Percentiles rank a stretch among this genome's conserved stretches.
phyloP scores from a whole-genome alignment of 2,113 vertebrate genomes.

The Semicossyphus pulcher region DNA sequence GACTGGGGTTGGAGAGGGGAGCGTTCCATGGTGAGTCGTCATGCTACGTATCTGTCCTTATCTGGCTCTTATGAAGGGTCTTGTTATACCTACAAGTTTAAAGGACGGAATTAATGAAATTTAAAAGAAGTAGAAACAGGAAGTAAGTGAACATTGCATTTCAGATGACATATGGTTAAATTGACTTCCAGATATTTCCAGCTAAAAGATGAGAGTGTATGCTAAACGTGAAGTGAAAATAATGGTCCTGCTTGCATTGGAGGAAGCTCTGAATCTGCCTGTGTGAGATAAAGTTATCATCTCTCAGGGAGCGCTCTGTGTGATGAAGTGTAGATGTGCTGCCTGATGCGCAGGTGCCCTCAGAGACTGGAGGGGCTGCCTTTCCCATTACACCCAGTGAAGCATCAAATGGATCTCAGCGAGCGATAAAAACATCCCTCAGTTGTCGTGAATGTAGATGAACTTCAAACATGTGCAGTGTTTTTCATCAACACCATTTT shows the following conservation, averaged over 20 bases:
- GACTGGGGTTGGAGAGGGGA: too few relatives aligned
- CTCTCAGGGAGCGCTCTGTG: slow-evolving; percentile 16
- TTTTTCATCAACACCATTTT: slow-evolving; percentile 57
- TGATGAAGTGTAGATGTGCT: slow-evolving; percentile 33
- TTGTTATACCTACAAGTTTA: too few relatives aligned
- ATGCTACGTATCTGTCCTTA: too few relatives aligned
- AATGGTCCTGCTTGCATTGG: background rate
- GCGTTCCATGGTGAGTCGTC: too few relatives aligned
- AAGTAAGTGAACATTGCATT: too few relatives aligned
- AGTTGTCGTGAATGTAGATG: slow-evolving; percentile 39
- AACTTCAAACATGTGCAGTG: slow-evolving; percentile 33
- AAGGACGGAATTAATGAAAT: too few relatives aligned
- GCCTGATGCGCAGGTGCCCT: slow-evolving; percentile 30
- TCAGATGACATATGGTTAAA: background rate
- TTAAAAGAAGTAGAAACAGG: too few relatives aligned
- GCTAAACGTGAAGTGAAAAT: background rate
- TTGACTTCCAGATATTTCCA: background rate
- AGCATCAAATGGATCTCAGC: slow-evolving; percentile 66
- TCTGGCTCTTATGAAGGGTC: too few relatives aligned
- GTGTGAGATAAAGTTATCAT: slow-evolving; percentile 29
- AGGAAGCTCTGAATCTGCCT: background rate
- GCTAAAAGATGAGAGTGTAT: background rate
- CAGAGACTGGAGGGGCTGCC: slow-evolving; percentile 27
- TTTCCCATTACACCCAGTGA: slow-evolving; percentile 49
- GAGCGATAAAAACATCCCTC: slow-evolving; percentile 39